Percentiles rank a stretch among this genome's conserved stretches.
These are phyloP conservation scores for Eristalis arbustorum DNA, from an alignment of 2,888 invertebrate species.

Conservation along the genomic window DNA sequence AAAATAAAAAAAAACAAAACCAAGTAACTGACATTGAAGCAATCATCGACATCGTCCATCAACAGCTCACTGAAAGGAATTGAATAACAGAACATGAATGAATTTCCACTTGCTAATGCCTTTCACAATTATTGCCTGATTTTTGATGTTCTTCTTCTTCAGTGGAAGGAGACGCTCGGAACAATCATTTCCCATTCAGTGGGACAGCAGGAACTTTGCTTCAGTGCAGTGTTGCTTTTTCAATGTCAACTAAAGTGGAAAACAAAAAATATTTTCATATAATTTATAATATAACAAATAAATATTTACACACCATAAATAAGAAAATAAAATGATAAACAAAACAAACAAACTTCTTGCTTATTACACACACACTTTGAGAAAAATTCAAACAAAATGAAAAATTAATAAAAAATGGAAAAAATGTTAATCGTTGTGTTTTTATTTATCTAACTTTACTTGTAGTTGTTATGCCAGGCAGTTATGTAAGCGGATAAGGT, in stretches of 20 bases:
- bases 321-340: constrained; percentile 34
- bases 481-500: not conserved
- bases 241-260: constrained; percentile 54
- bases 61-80: constrained; percentile 43
- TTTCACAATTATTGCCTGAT: not conserved
- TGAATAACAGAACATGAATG: constrained; percentile 9
- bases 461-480: not conserved
- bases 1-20: constrained; percentile 2
- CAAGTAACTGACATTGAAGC: constrained; percentile 36
- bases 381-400: constrained; percentile 56
- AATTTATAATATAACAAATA: constrained; percentile 63
- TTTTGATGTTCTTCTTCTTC: not conserved
- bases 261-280: constrained; percentile 61
- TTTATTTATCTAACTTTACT: not conserved
- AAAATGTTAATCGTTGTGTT: constrained; percentile 27
- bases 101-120: not conserved
- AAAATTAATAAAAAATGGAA: constrained; percentile 52
- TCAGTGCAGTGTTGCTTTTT: constrained; percentile 37
- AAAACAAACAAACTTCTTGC: constrained; percentile 52
- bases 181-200: constrained; percentile 52
- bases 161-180: not conserved
- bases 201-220: not conserved
- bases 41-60: not conserved
- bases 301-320: constrained; percentile 68
- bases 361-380: constrained; percentile 60